These are phyloP conservation scores for Lordiphosa clarofinis DNA, from an alignment of 1,140 invertebrate genomes.

Conservation along the genomic window DNA sequence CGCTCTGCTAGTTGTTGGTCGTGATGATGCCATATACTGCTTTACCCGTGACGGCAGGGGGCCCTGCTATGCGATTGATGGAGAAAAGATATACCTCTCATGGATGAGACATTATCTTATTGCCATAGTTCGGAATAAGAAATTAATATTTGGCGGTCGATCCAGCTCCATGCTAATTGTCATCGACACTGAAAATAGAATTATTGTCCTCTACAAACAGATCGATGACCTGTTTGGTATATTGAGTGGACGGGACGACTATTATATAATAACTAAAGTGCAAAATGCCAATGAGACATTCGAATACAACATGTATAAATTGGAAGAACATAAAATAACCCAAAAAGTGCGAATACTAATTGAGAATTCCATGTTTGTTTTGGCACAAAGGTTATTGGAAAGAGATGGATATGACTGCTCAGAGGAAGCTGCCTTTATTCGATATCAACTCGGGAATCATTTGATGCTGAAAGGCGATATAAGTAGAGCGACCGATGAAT, in stretches of 20 bases:
- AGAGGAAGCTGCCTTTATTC: slow-evolving; percentile 24
- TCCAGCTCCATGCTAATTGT: slow-evolving; percentile 20
- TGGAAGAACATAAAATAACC: slow-evolving; percentile 29
- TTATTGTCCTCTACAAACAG: slow-evolving; percentile 48
- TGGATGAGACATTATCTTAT: slow-evolving; percentile 44
- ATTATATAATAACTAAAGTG: slow-evolving; percentile 32
- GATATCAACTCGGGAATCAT: slow-evolving; percentile 52
- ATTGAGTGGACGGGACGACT: slow-evolving; percentile 7
- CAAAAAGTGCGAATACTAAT: slow-evolving; percentile 28
- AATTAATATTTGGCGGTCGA: neutral
- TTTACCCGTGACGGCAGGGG: slow-evolving; percentile 54
- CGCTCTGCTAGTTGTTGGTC: slow-evolving; percentile 44
- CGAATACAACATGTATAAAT: slow-evolving; percentile 10
- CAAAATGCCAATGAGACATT: neutral
- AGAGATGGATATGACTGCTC: slow-evolving; percentile 9
- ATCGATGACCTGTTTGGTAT: slow-evolving; percentile 34
- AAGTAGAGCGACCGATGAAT: slow-evolving; percentile 37
- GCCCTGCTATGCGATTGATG: slow-evolving; percentile 55
- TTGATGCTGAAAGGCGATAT: slow-evolving; percentile 34
- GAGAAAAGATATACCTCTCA: slow-evolving; percentile 34
- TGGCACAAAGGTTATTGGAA: slow-evolving; percentile 39
- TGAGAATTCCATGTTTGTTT: slow-evolving; percentile 42
- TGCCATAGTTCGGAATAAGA: slow-evolving; percentile 24
- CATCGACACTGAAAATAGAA: slow-evolving; percentile 51
- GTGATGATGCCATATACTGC: slow-evolving; percentile 57